Base-by-base conservation (phyloP, 1,140 invertebrate species). In the Drosophila arizonae region DNA sequence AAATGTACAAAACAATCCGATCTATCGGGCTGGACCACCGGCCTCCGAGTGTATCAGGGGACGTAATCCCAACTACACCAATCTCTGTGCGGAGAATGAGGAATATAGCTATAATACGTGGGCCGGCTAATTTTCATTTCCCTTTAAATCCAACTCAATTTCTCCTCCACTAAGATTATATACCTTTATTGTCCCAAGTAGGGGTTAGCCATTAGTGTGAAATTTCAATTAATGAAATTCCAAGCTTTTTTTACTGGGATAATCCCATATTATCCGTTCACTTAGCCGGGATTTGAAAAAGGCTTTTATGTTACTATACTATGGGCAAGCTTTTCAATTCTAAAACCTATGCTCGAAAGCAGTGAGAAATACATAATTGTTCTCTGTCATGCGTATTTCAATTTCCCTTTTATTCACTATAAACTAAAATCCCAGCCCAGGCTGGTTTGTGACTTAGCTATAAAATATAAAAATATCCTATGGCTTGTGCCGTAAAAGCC, bases 21-120 rank as follows among this genome's bases (percentile, higher is more conserved):
- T 90, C 0, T 90, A 90, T 45, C 65, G 84, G 2, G 43, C 77
- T n/a, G 84, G 84, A 3, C 0, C 64, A 5, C 54, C 88, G 6
- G 84, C 76, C n/a, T 65, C 72, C 0, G 69, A 85, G 13, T 90
- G 88, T 26, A 41, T 52, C 9, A 55, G 55, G 1, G 88, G 88
- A 2, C 72, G 78, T 4, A 90, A 88, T 62, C 57, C 88, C 4
- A 66, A 28, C 24, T 90, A 74, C 58, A 26, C 61, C 9, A 88
- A 88, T 63, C 66, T 90, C 5, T 90, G 88, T 51, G 58, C 73
- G 2, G 45, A 17, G 0, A 72, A 56, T 17, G 88, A 90, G 66
- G 30, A 39, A 8, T 90, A 88, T 51, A 77, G 79, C 56, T 88
- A 84, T 13, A 87, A 87, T 13, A 74, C 78, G 33, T 87, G 84